phyloP scores from a whole-genome alignment of 1,140 invertebrate genomes.

The Penaeus vannamei region DNA sequence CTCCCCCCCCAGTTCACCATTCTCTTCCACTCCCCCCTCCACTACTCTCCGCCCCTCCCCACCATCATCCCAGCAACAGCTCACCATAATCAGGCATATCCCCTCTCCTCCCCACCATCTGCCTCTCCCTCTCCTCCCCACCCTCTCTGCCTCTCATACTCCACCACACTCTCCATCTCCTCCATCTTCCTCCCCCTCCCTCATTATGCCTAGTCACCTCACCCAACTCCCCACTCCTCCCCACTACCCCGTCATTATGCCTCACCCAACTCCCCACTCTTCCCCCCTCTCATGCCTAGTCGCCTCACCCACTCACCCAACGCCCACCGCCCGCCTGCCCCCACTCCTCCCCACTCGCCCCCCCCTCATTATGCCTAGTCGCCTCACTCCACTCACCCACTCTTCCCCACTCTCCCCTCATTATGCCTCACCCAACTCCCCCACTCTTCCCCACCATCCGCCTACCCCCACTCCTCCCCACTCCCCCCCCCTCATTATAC shows the following conservation, averaged over 20 bases:
- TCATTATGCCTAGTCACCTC: background rate
- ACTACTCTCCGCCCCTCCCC: too few relatives aligned
- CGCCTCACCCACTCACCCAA: background rate
- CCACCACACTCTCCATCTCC: background rate
- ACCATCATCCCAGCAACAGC: too few relatives aligned
- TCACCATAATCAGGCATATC: too few relatives aligned
- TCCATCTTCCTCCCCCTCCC: too few relatives aligned
- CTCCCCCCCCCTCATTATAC: background rate
- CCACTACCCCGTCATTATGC: too few relatives aligned
- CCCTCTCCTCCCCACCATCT: too few relatives aligned
- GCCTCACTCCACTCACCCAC: too few relatives aligned
- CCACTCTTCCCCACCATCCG: background rate
- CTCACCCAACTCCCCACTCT: background rate
- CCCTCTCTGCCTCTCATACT: background rate
- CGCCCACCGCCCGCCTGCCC: too few relatives aligned
- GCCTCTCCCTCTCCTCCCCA: background rate
- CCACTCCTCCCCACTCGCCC: too few relatives aligned
- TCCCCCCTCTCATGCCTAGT: background rate
- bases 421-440: background rate
- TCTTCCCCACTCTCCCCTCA: background rate
- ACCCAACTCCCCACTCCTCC: conserved; percentile 45
- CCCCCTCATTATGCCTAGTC: too few relatives aligned
- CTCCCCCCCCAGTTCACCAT: too few relatives aligned
- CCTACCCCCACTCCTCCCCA: background rate
- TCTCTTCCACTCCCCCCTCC: too few relatives aligned